Base-by-base conservation (phyloP, 53 echinoderm and acorn worm species). In the Echinarachnius parma region DNA sequence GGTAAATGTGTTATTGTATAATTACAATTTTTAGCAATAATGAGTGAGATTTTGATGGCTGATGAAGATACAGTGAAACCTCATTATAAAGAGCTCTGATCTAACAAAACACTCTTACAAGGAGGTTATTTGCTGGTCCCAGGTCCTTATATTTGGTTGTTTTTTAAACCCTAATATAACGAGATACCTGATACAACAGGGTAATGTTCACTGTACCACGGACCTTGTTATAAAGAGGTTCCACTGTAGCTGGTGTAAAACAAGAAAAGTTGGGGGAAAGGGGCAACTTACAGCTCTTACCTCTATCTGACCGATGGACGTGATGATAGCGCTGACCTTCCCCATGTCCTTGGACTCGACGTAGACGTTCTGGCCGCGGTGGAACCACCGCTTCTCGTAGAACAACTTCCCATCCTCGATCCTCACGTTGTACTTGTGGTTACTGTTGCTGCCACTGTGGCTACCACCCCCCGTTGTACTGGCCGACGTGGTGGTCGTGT, bases 321-420 rank as follows among this genome's bases (percentile, higher is more conserved):
- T 90, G 36, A 95, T 87, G 47, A 91, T 84, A 0, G 90, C 96
- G 42, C 84, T 82, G 72, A 95, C 90, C 77, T 95, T 95, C 18
- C 87, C 85, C 58, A 81, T 87, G 34, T 95, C 96, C 58, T 90
- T 87, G 4, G 90, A 90, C 56, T 95, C 96, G 21, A 90, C 83
- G 57, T 95, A 95, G 81, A 95, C 85, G 31, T 91, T 87, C 83
- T 95, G 96, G 4, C 84, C 87, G 9, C 90, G 58, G 62, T 95
- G 96, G 77, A 86, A 95, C 89, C 96, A 95, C 9, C 96, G 81
- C 64, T 95, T 95, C 66, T 95, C 96, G 24, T 90, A 95, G 75
- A 95, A 95, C 45, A 95, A 77, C 69, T 95, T 91, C 62, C 89
- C 79, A 55, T 86, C 91, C 34, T 88, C 91, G 24, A 95, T 95